These are phyloP conservation scores for Lacanobia oleracea DNA, from an alignment of 2,888 invertebrate species.

Conservation along the genomic window DNA sequence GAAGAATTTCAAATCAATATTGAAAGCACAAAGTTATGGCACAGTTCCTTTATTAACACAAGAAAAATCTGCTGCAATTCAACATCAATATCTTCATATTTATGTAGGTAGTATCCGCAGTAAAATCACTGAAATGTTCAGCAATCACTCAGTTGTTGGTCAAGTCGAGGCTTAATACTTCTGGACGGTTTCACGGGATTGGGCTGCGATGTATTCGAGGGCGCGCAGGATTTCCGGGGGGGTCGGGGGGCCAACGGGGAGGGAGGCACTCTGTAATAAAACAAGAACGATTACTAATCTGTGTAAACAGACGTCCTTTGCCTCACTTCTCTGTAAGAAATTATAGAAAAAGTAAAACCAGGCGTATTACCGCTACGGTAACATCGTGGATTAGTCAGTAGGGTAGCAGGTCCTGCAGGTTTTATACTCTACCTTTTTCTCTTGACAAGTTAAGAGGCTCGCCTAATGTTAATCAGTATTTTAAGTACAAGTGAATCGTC, in stretches of 20 bases:
- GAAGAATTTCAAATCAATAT: constrained; percentile 11
- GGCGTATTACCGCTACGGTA: background rate
- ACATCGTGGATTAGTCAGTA: background rate
- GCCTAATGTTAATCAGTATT: background rate
- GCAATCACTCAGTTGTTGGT: constrained; percentile 22
- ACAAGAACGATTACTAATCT: constrained; percentile 10
- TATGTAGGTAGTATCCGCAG: constrained; percentile 9
- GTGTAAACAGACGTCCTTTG: background rate
- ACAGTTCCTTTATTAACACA: constrained; percentile 54
- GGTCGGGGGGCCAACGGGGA: constrained; percentile 76
- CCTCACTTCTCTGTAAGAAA: background rate
- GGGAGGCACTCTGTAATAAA: constrained; percentile 70
- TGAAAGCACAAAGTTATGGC: constrained; percentile 39
- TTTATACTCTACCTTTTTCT: background rate
- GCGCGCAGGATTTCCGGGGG: constrained; percentile 77
- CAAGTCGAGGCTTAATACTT: constrained; percentile 47
- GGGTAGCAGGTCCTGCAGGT: background rate
- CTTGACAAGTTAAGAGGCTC: background rate
- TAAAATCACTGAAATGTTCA: constrained; percentile 22
- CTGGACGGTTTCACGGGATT: constrained; percentile 34
- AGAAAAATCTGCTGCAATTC: constrained; percentile 28
- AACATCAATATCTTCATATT: constrained; percentile 19
- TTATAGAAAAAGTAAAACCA: background rate
- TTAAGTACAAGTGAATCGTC: constrained; percentile 1
- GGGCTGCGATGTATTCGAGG: constrained; percentile 74